Percentiles rank a stretch among this genome's conserved stretches.
Evolutionary conservation across 2,113 vertebrate genomes (phyloP).

Genomic region (Choloepus hoffmanni): DNA sequence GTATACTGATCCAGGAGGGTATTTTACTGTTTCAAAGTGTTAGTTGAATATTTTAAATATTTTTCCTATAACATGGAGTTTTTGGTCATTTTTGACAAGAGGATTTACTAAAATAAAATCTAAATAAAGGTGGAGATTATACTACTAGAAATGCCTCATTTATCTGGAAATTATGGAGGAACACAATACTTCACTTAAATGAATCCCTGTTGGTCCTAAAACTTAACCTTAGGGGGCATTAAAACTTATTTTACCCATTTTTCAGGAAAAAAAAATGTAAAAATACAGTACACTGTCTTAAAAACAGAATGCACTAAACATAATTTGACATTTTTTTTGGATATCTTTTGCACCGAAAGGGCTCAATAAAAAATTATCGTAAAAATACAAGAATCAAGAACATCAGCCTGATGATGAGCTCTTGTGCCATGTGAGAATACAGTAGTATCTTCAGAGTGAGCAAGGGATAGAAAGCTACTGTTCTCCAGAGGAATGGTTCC

Average conservation of each 20-base stretch:
- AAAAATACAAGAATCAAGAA: background rate
- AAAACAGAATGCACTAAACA: background rate
- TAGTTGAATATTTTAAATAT: background rate
- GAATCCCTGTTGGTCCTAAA: background rate
- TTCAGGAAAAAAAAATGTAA: background rate
- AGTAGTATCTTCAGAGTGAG: accelerated
- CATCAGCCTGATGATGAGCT: accelerated
- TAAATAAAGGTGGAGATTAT: background rate
- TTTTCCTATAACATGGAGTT: conserved; percentile 13
- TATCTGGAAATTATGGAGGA: background rate
- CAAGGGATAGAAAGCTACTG: accelerated
- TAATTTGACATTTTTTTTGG: background rate
- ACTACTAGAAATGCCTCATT: background rate
- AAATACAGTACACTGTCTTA: background rate
- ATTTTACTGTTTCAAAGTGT: background rate
- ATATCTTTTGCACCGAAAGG: background rate
- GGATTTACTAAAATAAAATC: background rate
- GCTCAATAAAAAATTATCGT: background rate
- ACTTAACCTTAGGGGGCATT: background rate
- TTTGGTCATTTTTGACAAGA: background rate
- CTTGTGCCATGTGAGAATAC: background rate
- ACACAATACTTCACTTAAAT: background rate
- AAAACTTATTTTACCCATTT: background rate
- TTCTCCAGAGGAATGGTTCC: accelerated
- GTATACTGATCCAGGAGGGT: background rate